Conservation (phyloP, 2,797 vertebrate species). For the Danio aesculapii region DNA sequence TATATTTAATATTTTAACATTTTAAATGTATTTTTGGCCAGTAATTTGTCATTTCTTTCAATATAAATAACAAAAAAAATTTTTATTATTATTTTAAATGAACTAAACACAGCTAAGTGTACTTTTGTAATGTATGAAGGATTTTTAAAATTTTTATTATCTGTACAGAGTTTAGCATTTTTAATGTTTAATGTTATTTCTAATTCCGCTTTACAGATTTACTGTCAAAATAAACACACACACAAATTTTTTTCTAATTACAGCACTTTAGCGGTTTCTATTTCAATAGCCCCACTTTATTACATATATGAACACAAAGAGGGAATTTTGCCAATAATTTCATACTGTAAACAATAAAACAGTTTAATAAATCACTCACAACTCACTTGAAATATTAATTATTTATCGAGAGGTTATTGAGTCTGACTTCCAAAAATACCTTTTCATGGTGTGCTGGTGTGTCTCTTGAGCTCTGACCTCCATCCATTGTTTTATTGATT, state of each 20-base stretch:
- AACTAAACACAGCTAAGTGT: too few species aligned
- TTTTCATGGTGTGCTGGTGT: slow-evolving; percentile 50
- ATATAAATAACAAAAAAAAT: too few species aligned
- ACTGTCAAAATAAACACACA: too few species aligned
- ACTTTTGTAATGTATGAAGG: too few species aligned
- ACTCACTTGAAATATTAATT: not conserved
- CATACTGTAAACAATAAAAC: not conserved
- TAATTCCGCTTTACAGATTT: not conserved
- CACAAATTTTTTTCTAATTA: too few species aligned
- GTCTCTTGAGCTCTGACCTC: slow-evolving; percentile 53
- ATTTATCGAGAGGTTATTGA: not conserved
- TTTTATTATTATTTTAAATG: too few species aligned
- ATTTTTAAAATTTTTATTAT: not conserved
- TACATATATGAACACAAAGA: not conserved
- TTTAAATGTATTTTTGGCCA: too few species aligned
- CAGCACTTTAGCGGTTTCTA: too few species aligned
- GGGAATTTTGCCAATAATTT: not conserved
- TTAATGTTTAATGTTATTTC: not conserved
- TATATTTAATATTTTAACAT: too few species aligned
- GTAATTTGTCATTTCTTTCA: too few species aligned
- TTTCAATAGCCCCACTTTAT: too few species aligned
- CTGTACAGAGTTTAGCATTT: not conserved
- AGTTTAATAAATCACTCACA: not conserved
- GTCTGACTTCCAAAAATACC: slow-evolving; percentile 39
- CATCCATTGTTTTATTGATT: slow-evolving; percentile 72